Conservation (phyloP, 1,140 invertebrate species). For the Drosophila ironensis region DNA sequence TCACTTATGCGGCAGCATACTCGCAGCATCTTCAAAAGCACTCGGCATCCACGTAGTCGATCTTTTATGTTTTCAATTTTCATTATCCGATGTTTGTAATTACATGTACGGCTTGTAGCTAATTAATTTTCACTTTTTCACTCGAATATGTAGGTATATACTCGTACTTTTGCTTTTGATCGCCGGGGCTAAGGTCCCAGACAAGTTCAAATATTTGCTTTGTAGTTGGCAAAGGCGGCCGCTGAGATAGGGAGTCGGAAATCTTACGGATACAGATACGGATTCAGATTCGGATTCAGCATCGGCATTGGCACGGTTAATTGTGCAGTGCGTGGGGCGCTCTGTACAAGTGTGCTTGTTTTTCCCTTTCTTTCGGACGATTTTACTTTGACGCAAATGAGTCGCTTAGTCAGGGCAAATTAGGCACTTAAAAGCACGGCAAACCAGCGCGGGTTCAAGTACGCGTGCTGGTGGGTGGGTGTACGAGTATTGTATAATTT, state of each 20-base stretch:
- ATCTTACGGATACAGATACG: conserved; percentile 8
- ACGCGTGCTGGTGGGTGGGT: conserved; percentile 3
- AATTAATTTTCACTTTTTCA: conserved; percentile 72
- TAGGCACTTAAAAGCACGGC: conserved; percentile 43
- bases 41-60: conserved; percentile 24
- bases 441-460: conserved; percentile 34
- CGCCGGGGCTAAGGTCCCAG: conserved; percentile 58
- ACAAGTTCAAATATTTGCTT: conserved; percentile 74
- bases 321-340: conserved; percentile 47
- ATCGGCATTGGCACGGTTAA: conserved; percentile 45
- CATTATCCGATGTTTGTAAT: conserved; percentile 56
- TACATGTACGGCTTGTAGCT: conserved; percentile 66
- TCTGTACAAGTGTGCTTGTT: conserved; percentile 8
- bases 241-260: conserved; percentile 28
- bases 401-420: conserved; percentile 68
- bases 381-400: conserved; percentile 71
- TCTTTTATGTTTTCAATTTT: conserved; percentile 69
- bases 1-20: conserved; percentile 29
- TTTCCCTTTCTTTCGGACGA: conserved; percentile 19
- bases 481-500: conserved; percentile 40
- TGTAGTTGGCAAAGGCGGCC: conserved; percentile 62
- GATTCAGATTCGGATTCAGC: conserved; percentile 12
- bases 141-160: neutral
- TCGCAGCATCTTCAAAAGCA: conserved; percentile 28
- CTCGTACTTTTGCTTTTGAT: conserved; percentile 53